Conservation (phyloP, 2,797 vertebrate species). For the Hapalemur alaotrensis region DNA sequence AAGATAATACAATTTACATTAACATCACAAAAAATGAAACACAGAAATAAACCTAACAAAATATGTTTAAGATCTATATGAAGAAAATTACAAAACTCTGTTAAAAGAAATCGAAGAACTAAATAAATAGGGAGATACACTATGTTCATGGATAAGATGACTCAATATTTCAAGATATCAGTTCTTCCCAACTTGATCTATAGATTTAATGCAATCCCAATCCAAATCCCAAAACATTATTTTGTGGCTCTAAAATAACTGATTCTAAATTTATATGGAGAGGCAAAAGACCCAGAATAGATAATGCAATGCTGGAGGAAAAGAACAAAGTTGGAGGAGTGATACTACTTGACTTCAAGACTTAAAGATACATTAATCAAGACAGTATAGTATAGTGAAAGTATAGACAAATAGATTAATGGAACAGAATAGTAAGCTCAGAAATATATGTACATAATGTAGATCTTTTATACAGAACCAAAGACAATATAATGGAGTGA, state of each 20-base stretch:
- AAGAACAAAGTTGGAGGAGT: background rate
- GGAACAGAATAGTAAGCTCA: background rate
- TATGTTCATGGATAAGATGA: background rate
- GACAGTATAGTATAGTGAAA: background rate
- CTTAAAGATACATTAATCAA: background rate
- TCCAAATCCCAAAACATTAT: background rate
- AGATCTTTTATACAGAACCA: background rate
- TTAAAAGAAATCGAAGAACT: background rate
- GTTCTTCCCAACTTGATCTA: background rate
- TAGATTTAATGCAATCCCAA: background rate
- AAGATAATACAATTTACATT: background rate
- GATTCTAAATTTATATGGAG: background rate
- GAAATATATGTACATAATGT: background rate
- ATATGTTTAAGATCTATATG: background rate
- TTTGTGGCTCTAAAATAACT: background rate
- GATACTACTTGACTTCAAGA: background rate
- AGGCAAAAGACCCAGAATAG: background rate
- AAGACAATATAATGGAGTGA: background rate
- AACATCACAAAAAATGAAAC: background rate
- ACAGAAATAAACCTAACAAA: background rate
- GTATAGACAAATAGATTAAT: background rate
- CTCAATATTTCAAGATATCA: background rate
- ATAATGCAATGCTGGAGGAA: background rate
- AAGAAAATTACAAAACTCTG: background rate
- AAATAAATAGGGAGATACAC: background rate